Evolutionary conservation across 2,888 invertebrate species (phyloP).

Genomic region (Calameuta filiformis): DNA sequence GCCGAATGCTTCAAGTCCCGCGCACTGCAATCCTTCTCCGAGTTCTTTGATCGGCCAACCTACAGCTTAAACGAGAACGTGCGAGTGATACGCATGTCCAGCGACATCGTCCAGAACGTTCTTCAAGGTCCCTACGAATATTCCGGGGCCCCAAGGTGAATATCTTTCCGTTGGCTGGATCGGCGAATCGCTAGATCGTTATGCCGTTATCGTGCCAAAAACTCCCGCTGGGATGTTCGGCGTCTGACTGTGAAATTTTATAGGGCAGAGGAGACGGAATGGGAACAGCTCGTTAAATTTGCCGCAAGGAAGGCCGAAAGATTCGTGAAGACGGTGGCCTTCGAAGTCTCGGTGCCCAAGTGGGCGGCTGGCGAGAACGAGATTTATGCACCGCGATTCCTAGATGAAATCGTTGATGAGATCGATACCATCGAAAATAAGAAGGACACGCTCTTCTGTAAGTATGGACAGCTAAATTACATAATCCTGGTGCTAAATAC

Average conservation of each 20-base stretch:
- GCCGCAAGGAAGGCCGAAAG: slow-evolving; percentile 80
- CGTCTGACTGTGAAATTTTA: no score
- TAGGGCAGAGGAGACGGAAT: slow-evolving; percentile 80
- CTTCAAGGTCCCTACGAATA: slow-evolving; percentile 80
- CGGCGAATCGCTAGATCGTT: no score
- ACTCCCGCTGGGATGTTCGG: no score
- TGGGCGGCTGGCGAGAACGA: slow-evolving; percentile 68
- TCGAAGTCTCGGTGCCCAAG: slow-evolving; percentile 77
- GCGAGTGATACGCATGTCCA: slow-evolving; percentile 76
- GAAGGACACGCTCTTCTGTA: slow-evolving; percentile 83
- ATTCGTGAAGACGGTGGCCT: slow-evolving; percentile 81
- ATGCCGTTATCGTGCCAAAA: no score
- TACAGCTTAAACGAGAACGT: slow-evolving; percentile 76
- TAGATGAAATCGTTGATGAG: slow-evolving; percentile 86
- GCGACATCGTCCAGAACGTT: slow-evolving; percentile 76
- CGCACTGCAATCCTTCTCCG: slow-evolving; percentile 80
- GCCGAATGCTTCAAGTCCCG: slow-evolving; percentile 88
- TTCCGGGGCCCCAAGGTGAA: slow-evolving; percentile 72
- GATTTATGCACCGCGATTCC: slow-evolving; percentile 83
- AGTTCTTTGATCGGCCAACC: slow-evolving; percentile 77
- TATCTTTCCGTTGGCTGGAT: not conserved
- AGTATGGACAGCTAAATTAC: slow-evolving; percentile 62
- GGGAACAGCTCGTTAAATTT: slow-evolving; percentile 84
- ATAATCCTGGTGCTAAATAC: no score
- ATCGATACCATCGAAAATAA: slow-evolving; percentile 86